These are phyloP conservation scores for Terebella lapidaria DNA, from an alignment of 2,888 invertebrate genomes.

Conservation along the genomic window DNA sequence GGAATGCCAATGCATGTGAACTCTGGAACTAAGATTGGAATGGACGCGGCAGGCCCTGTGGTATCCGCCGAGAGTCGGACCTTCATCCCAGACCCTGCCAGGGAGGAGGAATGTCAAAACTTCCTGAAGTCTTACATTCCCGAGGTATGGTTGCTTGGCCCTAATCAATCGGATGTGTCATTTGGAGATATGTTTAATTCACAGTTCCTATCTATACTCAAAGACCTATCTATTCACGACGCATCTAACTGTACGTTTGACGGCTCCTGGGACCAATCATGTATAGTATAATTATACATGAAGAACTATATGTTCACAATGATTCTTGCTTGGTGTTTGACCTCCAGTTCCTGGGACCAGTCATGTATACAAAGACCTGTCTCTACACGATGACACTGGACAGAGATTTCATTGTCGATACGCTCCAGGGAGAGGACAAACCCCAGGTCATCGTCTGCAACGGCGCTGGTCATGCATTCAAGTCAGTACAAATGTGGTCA, in stretches of 20 bases:
- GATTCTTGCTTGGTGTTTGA: no score
- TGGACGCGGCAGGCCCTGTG: slow-evolving; percentile 40
- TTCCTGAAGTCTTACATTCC: slow-evolving; percentile 36
- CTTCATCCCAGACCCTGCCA: slow-evolving; percentile 36
- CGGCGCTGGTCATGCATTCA: slow-evolving; percentile 49
- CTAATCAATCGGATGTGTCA: no score
- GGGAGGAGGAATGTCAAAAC: slow-evolving; percentile 32
- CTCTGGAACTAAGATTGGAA: slow-evolving; percentile 42
- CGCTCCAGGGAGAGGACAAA: slow-evolving; percentile 31
- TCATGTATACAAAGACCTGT: slow-evolving; percentile 44
- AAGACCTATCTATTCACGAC: no score
- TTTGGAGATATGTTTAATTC: neutral
- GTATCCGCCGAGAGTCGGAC: slow-evolving; percentile 39
- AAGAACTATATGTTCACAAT: no score
- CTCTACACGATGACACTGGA: slow-evolving; percentile 49
- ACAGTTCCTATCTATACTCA: neutral
- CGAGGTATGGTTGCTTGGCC: slow-evolving; percentile 25
- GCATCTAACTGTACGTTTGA: no score
- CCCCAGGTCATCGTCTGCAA: slow-evolving; percentile 42
- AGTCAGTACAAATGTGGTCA: slow-evolving; percentile 27
- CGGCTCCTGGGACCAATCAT: no score
- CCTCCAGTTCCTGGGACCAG: slow-evolving; percentile 45
- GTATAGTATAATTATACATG: no score
- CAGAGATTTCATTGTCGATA: slow-evolving; percentile 45
- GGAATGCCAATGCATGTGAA: slow-evolving; percentile 43